Conservation (phyloP, 2,888 invertebrate genomes). For the Troides aeacus region DNA sequence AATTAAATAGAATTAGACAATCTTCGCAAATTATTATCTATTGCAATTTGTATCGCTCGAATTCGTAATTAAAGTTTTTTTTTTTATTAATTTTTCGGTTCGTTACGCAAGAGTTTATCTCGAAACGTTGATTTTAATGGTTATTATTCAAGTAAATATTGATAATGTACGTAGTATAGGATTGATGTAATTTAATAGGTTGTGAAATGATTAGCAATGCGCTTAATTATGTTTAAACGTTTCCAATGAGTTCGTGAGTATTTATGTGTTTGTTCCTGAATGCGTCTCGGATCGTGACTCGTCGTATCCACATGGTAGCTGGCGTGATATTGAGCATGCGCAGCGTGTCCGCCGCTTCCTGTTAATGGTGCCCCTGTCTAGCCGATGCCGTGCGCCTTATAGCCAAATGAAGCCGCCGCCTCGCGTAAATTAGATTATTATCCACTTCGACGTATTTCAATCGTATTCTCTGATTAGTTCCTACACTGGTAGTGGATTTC, state of each 20-base stretch:
- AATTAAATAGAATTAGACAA: conserved; percentile 14
- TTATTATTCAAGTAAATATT: neutral
- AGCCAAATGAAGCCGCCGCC: conserved; percentile 34
- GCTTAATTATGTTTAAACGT: conserved; percentile 2
- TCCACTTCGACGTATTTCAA: conserved; percentile 7
- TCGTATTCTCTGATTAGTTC: neutral
- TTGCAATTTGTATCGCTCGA: conserved; percentile 1
- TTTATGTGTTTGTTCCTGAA: conserved; percentile 4
- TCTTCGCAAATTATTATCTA: conserved; percentile 4
- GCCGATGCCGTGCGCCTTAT: conserved; percentile 36
- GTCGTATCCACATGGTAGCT: conserved; percentile 36
- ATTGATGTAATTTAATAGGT: neutral
- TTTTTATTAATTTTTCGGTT: neutral
- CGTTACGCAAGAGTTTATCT: neutral
- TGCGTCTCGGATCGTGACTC: conserved; percentile 40
- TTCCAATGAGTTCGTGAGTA: conserved; percentile 12
- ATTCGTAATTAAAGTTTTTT: neutral
- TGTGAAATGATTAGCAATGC: neutral
- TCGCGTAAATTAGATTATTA: conserved; percentile 28
- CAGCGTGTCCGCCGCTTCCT: conserved; percentile 61
- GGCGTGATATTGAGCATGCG: conserved; percentile 57
- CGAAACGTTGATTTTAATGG: too few relatives aligned
- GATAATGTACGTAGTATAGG: neutral
- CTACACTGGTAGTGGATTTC: too few relatives aligned
- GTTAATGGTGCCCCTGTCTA: conserved; percentile 59